Base-by-base conservation (phyloP, 2,797 vertebrate species). In the Vespertilio murinus region DNA sequence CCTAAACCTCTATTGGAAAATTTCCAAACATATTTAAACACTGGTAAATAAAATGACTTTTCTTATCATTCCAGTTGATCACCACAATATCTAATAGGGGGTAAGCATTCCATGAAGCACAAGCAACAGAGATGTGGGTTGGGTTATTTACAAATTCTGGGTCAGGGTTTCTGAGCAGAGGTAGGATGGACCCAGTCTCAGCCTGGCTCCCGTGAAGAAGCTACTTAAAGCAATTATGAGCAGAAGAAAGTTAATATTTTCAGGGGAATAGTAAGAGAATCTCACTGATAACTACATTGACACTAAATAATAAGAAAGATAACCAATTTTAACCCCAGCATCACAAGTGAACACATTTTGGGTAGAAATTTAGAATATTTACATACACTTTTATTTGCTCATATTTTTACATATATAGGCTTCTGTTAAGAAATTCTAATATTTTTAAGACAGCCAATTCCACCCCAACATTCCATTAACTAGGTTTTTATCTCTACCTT, bases 391-490 rank as follows among this genome's bases (percentile, higher is more conserved):
- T 40, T 88, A 59, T 45, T 13, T 42, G 54, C 67, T 7, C 59
- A 59, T 40, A 67, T 45, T 74, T 30, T 90, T 30, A 79, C 42
- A 88, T 2, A 25, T 8, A 25, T 10, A 20, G 52, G 8, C 56
- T 91, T 90, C 11, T n/a, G 84, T 86, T 59, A 90, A 78, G 65
- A 12, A 96, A 69, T 61, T 20, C 22, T 49, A 79, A 40, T 91
- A 94, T 87, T 94, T 92, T 83, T 61, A 86, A 94, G 18, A 90
- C 0, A 71, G 64, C n/a, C 81, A 14, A 95, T 74, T 84, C 40
- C 1, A 81, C 3, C 14, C 17, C 28, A 93, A 65, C n/a, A 61
- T 23, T 75, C 30, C 18, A 47, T 30, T 79, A 82, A 64, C 30
- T 25, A 91, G 35, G 16, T n/a, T 88, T 54, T 23, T 17, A 87